Percentiles rank a stretch among this genome's conserved stretches.
Evolutionary conservation across 1,140 invertebrate genomes (phyloP).

Genomic region (Caerostris extrusa): DNA sequence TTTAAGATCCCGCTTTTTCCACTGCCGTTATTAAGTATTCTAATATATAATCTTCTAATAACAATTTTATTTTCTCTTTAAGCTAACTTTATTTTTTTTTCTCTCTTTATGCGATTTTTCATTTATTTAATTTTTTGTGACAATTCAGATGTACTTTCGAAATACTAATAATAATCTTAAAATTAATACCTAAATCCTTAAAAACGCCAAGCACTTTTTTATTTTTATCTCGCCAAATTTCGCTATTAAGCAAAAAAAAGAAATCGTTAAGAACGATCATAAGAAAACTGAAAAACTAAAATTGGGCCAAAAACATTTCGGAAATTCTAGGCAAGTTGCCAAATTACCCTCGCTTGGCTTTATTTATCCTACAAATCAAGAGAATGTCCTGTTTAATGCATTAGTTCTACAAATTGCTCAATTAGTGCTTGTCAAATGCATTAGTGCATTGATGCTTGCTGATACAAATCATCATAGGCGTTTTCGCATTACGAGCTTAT

Average conservation of each 20-base stretch:
- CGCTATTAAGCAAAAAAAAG: not conserved
- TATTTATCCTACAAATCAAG: constrained; percentile 34
- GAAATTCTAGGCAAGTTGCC: constrained; percentile 10
- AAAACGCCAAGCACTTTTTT: not conserved
- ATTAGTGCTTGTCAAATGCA: constrained; percentile 31
- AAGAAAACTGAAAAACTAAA: not conserved
- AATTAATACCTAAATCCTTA: not conserved
- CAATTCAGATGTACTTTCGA: not conserved
- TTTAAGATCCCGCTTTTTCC: no score
- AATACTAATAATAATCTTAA: not conserved
- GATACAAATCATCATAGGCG: not conserved
- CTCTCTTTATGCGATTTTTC: not conserved
- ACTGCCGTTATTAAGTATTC: not conserved
- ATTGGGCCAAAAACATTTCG: not conserved
- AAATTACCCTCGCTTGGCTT: constrained; percentile 23
- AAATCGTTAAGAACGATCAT: constrained; percentile 15
- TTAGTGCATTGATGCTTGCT: not conserved
- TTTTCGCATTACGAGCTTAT: not conserved
- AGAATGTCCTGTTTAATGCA: constrained; percentile 21
- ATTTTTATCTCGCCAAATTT: not conserved
- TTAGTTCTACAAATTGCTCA: constrained; percentile 32
- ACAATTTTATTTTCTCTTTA: not conserved
- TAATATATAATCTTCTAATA: not conserved
- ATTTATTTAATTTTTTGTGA: not conserved
- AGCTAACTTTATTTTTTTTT: not conserved